These are phyloP conservation scores for Adelognathus sp. DNA, from an alignment of 2,888 invertebrate genomes.

Conservation along the genomic window DNA sequence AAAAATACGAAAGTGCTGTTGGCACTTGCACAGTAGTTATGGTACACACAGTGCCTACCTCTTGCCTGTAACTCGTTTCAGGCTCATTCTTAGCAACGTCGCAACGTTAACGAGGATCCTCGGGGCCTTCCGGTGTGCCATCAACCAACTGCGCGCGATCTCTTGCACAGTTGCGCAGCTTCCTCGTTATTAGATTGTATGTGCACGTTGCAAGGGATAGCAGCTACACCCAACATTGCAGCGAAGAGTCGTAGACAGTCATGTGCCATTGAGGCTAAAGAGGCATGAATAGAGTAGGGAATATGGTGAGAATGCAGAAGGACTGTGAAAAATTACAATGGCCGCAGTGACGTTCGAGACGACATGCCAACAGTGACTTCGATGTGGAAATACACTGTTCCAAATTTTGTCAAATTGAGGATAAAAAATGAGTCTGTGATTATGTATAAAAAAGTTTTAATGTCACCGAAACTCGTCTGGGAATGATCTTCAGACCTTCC, in stretches of 20 bases:
- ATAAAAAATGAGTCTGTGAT: too few relatives aligned
- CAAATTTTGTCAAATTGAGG: too few relatives aligned
- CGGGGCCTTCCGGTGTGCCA: conserved; percentile 38
- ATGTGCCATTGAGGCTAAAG: background rate
- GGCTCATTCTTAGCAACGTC: conserved; percentile 22
- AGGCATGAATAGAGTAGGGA: background rate
- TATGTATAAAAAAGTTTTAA: too few relatives aligned
- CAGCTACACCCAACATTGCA: background rate
- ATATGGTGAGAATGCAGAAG: too few relatives aligned
- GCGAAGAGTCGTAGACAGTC: background rate
- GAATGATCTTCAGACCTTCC: too few relatives aligned
- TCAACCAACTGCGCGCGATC: conserved; percentile 26
- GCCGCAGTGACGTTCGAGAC: too few relatives aligned
- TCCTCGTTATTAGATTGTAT: conserved; percentile 2
- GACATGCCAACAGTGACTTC: too few relatives aligned
- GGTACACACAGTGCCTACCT: background rate
- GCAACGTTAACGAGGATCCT: conserved; percentile 37
- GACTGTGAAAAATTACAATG: too few relatives aligned
- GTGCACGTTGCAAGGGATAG: background rate
- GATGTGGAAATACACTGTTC: too few relatives aligned
- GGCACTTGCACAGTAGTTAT: conserved; percentile 1
- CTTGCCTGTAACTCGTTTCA: conserved; percentile 1
- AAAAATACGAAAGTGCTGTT: background rate
- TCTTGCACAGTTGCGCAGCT: background rate
- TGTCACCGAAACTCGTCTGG: too few relatives aligned